Conservation (phyloP, 2,888 invertebrate genomes). For the Salpingus planirostris region DNA sequence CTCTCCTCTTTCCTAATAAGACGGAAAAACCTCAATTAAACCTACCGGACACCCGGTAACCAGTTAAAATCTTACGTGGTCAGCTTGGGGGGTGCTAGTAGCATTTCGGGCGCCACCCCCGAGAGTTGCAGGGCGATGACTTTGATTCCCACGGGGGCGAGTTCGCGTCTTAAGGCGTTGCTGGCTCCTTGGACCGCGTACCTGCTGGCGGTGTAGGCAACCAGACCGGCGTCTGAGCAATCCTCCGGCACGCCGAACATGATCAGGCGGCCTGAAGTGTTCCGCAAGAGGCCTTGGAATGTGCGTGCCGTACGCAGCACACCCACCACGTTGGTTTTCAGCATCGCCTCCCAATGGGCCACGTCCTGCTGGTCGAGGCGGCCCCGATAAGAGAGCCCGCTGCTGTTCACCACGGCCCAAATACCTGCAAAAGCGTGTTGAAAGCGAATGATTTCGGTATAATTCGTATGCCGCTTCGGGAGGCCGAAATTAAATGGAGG, state of each 20-base stretch:
- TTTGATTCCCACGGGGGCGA: conserved; percentile 61
- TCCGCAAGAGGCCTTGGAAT: conserved; percentile 62
- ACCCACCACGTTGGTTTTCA: conserved; percentile 63
- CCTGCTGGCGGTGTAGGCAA: conserved; percentile 46
- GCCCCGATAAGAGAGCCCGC: conserved; percentile 66
- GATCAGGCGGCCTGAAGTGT: conserved; percentile 57
- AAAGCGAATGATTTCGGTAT: too few species aligned
- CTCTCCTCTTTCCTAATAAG: conserved; percentile 27
- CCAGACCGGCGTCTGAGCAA: conserved; percentile 44
- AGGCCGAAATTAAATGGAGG: too few species aligned
- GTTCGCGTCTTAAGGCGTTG: conserved; percentile 58
- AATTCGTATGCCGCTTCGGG: too few species aligned
- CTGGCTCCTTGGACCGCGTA: conserved; percentile 77
- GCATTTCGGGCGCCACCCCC: conserved; percentile 53
- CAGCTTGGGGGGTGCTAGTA: conserved; percentile 56
- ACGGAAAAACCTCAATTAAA: too few species aligned
- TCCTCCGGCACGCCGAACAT: conserved; percentile 56
- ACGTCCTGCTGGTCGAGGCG: conserved; percentile 60
- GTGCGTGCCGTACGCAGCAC: conserved; percentile 65
- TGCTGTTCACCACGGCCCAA: conserved; percentile 78
- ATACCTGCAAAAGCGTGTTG: conserved; percentile 51
- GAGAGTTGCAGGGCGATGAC: conserved; percentile 69
- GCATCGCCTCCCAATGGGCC: conserved; percentile 59
- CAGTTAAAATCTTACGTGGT: conserved; percentile 32
- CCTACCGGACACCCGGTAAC: not conserved